Evolutionary conservation across 2,888 invertebrate genomes (phyloP).

Genomic region (Eupelmus urozonus): DNA sequence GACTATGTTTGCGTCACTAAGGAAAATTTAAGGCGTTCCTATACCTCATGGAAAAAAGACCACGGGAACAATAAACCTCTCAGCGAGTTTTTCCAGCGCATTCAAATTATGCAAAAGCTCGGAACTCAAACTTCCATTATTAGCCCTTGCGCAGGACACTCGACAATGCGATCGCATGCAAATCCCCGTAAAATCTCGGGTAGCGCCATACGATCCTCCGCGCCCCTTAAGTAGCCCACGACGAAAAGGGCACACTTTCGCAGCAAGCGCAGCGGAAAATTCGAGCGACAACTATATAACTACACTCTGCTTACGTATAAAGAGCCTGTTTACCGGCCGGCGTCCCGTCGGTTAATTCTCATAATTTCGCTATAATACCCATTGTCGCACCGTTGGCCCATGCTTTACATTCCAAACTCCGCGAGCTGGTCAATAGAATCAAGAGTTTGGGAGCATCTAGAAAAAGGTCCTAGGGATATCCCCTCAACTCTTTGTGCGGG

Average conservation of each 20-base stretch:
- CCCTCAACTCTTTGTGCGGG: constrained; percentile 63
- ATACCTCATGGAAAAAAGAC: too few relatives aligned
- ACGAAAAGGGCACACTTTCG: too few relatives aligned
- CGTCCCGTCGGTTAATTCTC: constrained; percentile 52
- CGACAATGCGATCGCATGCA: constrained; percentile 16
- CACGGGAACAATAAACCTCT: too few relatives aligned
- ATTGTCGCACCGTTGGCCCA: constrained; percentile 40
- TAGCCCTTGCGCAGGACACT: too few relatives aligned
- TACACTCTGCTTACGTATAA: background rate
- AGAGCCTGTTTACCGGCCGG: constrained; percentile 1
- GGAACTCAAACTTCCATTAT: too few relatives aligned
- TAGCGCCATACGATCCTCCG: constrained; percentile 17
- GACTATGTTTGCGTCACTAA: too few relatives aligned
- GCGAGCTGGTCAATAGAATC: constrained; percentile 53
- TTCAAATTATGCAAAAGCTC: constrained; percentile 47
- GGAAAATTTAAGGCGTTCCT: too few relatives aligned
- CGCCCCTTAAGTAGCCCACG: too few relatives aligned
- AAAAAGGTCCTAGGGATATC: constrained; percentile 41
- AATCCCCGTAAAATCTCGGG: constrained; percentile 49
- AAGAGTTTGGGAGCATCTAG: constrained; percentile 32
- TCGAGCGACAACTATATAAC: constrained; percentile 13
- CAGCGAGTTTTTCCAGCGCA: too few relatives aligned
- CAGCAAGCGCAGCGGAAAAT: constrained; percentile 47
- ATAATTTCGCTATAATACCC: constrained; percentile 56
- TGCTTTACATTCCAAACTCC: constrained; percentile 17